phyloP scores from a whole-genome alignment of 1,140 invertebrate genomes.

The Zaprionus capensis region DNA sequence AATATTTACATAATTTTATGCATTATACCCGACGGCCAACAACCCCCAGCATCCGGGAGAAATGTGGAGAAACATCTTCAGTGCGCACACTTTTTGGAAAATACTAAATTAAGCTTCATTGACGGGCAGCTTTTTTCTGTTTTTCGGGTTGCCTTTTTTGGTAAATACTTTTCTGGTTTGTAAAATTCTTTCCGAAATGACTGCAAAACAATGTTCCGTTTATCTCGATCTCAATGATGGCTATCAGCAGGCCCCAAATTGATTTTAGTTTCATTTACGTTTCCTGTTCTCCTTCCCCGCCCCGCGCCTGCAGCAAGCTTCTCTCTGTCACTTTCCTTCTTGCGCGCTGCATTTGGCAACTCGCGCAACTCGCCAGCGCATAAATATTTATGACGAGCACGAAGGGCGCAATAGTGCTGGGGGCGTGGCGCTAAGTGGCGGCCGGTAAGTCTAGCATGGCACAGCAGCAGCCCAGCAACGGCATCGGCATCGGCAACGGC shows the following conservation, averaged over 20 bases:
- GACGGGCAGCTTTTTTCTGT: constrained; percentile 10
- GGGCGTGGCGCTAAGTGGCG: constrained; percentile 40
- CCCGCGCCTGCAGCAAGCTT: not conserved
- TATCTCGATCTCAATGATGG: constrained; percentile 73
- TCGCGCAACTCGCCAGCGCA: constrained; percentile 41
- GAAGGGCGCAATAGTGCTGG: constrained; percentile 7
- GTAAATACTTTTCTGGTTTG: constrained; percentile 61
- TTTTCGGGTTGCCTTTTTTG: constrained; percentile 13
- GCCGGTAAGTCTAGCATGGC: constrained; percentile 23
- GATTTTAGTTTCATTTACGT: constrained; percentile 80
- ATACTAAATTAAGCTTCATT: constrained; percentile 53
- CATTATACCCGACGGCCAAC: constrained; percentile 59
- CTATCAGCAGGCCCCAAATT: constrained; percentile 76
- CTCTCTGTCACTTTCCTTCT: constrained; percentile 20
- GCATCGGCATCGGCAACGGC: not conserved
- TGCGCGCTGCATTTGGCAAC: constrained; percentile 64
- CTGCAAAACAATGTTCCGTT: constrained; percentile 30
- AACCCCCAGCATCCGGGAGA: not conserved
- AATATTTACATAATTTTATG: constrained; percentile 83
- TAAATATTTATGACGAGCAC: constrained; percentile 75
- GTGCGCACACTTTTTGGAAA: not conserved
- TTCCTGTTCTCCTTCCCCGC: constrained; percentile 53
- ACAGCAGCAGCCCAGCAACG: not conserved
- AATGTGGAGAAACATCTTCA: not conserved
- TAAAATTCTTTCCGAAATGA: constrained; percentile 17